phyloP scores from a whole-genome alignment of 2,797 vertebrate species.

The Distichodus sexfasciatus region DNA sequence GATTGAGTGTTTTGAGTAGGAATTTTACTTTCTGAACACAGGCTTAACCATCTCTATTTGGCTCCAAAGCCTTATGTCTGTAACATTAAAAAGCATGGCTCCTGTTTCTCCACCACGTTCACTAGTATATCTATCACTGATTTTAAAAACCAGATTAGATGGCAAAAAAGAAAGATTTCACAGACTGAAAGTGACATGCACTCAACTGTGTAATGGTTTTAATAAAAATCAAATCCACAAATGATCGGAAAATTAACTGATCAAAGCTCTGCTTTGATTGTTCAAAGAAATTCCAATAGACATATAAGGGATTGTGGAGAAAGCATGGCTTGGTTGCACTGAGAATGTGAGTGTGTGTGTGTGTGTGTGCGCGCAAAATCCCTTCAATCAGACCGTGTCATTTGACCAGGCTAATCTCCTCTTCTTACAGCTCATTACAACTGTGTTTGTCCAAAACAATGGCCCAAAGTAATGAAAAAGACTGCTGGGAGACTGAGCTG shows the following conservation, averaged over 20 bases:
- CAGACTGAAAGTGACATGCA: slow-evolving; percentile 8
- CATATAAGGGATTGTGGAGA: too few species aligned
- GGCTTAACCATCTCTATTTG: too few species aligned
- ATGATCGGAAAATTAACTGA: slow-evolving; percentile 24
- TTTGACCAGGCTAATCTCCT: slow-evolving; percentile 62
- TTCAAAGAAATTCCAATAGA: too few species aligned
- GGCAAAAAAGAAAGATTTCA: too few species aligned
- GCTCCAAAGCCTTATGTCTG: too few species aligned
- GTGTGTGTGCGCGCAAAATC: slow-evolving; percentile 48
- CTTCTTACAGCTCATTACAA: slow-evolving; percentile 84
- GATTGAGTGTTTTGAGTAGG: too few species aligned
- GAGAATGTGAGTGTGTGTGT: slow-evolving; percentile 27
- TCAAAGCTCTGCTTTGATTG: slow-evolving; percentile 32
- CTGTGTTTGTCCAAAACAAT: slow-evolving; percentile 92
- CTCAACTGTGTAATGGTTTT: neutral
- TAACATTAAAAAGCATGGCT: too few species aligned
- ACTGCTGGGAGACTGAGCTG: slow-evolving; percentile 84
- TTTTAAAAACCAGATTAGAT: too few species aligned
- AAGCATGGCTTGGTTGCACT: too few species aligned
- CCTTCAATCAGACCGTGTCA: slow-evolving; percentile 58
- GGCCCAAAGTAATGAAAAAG: slow-evolving; percentile 85
- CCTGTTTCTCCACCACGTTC: too few species aligned
- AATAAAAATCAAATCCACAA: slow-evolving; percentile 16
- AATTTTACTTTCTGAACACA: too few species aligned
- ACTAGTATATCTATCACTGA: too few species aligned